Percentiles rank a stretch among this genome's conserved stretches.
phyloP scores from a whole-genome alignment of 2,113 vertebrate genomes.

The Myotis yumanensis region DNA sequence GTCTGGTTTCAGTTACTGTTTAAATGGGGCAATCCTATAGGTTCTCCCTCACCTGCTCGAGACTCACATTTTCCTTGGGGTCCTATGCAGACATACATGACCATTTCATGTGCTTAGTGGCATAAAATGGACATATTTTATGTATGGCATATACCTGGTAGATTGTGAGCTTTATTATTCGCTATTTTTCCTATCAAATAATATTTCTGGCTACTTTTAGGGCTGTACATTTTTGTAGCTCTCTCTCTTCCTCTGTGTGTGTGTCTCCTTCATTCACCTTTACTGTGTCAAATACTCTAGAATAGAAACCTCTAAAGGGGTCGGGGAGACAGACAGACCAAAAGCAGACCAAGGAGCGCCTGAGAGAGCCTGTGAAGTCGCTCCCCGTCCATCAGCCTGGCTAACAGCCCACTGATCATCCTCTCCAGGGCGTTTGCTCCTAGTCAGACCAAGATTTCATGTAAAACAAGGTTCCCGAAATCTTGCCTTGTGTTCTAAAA shows the following conservation, averaged over 20 bases:
- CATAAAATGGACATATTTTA: slow-evolving; percentile 8
- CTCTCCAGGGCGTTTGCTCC: neutral
- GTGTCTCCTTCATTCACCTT: neutral
- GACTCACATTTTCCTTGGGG: neutral
- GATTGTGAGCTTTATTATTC: neutral
- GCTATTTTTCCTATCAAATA: slow-evolving; percentile 30
- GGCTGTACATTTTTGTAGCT: neutral
- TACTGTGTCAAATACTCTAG: neutral
- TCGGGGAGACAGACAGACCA: neutral
- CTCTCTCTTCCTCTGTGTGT: neutral
- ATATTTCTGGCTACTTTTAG: neutral
- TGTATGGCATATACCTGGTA: neutral
- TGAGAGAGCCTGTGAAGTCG: neutral
- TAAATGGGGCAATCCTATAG: neutral
- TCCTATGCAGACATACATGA: neutral
- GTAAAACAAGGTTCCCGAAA: neutral
- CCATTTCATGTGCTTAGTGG: neutral
- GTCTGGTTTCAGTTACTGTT: neutral
- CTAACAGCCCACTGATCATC: neutral
- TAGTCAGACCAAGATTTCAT: slow-evolving; percentile 17
- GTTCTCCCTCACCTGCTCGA: neutral
- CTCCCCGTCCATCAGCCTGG: neutral
- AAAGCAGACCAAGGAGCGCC: neutral
- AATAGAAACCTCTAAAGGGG: neutral
- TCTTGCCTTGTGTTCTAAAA: slow-evolving; percentile 24